These are phyloP conservation scores for Stegostoma tigrinum DNA, from an alignment of 2,113 vertebrate genomes.

Conservation along the genomic window DNA sequence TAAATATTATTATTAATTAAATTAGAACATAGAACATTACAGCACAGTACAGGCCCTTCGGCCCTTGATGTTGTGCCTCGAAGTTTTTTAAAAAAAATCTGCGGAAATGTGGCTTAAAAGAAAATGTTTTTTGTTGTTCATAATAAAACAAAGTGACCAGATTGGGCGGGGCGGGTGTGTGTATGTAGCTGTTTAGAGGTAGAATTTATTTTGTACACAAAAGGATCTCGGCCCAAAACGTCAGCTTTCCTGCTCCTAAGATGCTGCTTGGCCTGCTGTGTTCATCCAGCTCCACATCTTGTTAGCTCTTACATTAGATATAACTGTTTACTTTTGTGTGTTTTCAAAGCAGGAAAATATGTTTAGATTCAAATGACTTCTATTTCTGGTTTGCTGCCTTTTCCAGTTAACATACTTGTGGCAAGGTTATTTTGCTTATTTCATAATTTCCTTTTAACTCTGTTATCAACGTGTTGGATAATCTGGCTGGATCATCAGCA, in stretches of 20 bases:
- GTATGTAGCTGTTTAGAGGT: not conserved
- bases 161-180: no score
- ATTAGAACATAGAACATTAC: no score
- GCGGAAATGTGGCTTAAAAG: not conserved
- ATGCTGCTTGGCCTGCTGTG: no score
- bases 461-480: not conserved
- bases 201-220: not conserved
- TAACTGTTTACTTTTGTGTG: not conserved
- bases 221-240: no score
- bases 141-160: not conserved
- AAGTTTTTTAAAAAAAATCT: not conserved
- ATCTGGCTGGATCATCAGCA: not conserved
- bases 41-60: no score
- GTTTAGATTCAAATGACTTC: not conserved
- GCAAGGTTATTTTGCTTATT: not conserved
- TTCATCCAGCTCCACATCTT: no score
- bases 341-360: not conserved
- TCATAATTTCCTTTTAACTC: not conserved
- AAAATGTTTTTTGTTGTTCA: not conserved
- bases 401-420: not conserved
- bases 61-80: no score
- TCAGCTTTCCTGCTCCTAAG: no score
- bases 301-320: not conserved
- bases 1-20: not conserved
- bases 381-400: slow-evolving; percentile 14